Percentiles rank a stretch among this genome's conserved stretches.
phyloP scores from a whole-genome alignment of 2,797 vertebrate genomes.

The Chrosomus eos region DNA sequence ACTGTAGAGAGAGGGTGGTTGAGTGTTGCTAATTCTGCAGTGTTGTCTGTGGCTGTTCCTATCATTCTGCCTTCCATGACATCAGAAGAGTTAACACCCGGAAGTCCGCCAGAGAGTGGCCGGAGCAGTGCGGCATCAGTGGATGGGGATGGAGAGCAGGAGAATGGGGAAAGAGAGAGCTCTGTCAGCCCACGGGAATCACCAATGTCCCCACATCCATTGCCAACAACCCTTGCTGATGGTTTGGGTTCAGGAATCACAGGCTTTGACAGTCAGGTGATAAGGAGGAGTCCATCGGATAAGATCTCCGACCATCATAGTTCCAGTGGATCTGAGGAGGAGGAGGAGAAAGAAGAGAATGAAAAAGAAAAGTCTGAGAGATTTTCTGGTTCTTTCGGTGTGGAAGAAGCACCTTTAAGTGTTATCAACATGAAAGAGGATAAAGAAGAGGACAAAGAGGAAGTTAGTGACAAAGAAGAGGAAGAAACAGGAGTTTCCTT shows the following conservation, averaged over 20 bases:
- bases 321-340: slow-evolving; percentile 49
- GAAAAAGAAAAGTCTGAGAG: slow-evolving; percentile 35
- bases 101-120: slow-evolving; percentile 53
- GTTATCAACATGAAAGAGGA: slow-evolving; percentile 31
- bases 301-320: slow-evolving; percentile 44
- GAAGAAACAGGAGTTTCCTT: slow-evolving; percentile 32
- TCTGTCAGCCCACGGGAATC: slow-evolving; percentile 56
- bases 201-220: slow-evolving; percentile 52
- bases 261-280: slow-evolving; percentile 55
- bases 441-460: slow-evolving; percentile 34
- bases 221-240: background rate
- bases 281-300: slow-evolving; percentile 51
- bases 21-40: slow-evolving; percentile 65
- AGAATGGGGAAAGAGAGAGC: slow-evolving; percentile 42
- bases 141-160: slow-evolving; percentile 40
- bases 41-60: slow-evolving; percentile 66
- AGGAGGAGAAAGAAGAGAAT: slow-evolving; percentile 53
- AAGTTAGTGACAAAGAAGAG: slow-evolving; percentile 14
- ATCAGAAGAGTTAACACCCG: slow-evolving; percentile 59
- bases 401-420: slow-evolving; percentile 29
- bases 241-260: slow-evolving; percentile 30
- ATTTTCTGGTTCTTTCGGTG: slow-evolving; percentile 25
- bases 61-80: slow-evolving; percentile 61
- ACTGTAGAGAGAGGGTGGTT: slow-evolving; percentile 53
- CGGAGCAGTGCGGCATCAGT: slow-evolving; percentile 50